Evolutionary conservation across 1,140 invertebrate species (phyloP), one percentile per base, ranked within the genome.

Genomic region (Macrocentrus cingulum): DNA sequence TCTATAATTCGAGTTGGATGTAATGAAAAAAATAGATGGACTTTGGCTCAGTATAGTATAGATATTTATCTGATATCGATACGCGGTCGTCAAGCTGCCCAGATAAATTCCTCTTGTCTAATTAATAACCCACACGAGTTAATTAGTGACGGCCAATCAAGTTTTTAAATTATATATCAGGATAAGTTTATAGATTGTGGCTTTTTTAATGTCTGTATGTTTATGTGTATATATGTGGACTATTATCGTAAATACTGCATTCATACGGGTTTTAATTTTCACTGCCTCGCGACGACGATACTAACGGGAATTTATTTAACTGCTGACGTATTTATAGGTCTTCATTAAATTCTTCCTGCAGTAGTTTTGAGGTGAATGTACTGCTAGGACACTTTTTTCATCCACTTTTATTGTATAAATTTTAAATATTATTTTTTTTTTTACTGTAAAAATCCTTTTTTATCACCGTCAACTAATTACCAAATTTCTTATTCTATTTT

Each of bases 261-360:
- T 8, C 7, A 49, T 13, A n/a, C 29, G 22, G 46, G 5, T 22
- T 51, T 51, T 51, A 37, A 51, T 37, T 51, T 37, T 18, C 48
- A 2, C 7, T n/a, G 34, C 6, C 16, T 1, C 2, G 7, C 7
- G 20, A 51, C 22, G 13, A 18, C 29, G 13, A 13, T 8, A 8
- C 13, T 8, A 34, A 6, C n/a, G 15, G 29, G n/a, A 37, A 51
- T 51, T 37, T 51, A 51, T 51, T 19, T 51, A 51, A 37, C 19
- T 20, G 9, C 18, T 19, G 48, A 18, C 7, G 13, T 37, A 51
- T 51, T 37, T 53, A 44, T 46, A 59, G 37, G 13, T 61, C 51
- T n/a, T 54, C 49, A 32, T 53, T 51, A 25, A 34, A 41, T 54
- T 45, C 48, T 11, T 15, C 20, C 4, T 29, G 9, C 25, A 39